Percentiles rank a stretch among this genome's conserved stretches.
Conservation (phyloP, 2,113 vertebrate species). For the Carlito syrichta region DNA sequence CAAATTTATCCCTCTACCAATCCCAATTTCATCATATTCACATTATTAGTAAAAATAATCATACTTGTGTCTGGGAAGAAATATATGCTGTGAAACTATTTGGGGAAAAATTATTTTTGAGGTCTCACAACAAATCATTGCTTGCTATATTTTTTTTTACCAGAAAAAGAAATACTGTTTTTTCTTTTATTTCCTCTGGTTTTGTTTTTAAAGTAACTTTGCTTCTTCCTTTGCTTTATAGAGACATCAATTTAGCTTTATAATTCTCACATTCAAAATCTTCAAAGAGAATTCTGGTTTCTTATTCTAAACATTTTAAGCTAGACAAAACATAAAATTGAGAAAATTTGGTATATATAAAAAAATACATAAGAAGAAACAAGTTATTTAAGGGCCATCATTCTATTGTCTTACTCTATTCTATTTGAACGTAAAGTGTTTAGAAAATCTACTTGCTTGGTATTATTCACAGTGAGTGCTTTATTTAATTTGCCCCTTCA, state of each 20-base stretch:
- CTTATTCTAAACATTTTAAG: constrained; percentile 11
- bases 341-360: not conserved
- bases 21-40: not conserved
- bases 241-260: constrained; percentile 15
- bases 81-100: not conserved
- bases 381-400: not conserved
- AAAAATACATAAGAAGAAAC: not conserved
- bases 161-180: not conserved
- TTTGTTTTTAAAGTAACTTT: not conserved
- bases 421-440: not conserved
- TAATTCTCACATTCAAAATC: not conserved
- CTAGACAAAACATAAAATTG: not conserved
- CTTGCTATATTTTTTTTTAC: not conserved
- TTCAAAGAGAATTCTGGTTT: not conserved
- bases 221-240: not conserved
- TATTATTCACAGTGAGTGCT: not conserved
- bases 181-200: not conserved
- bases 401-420: not conserved
- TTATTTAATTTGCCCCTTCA: constrained; percentile 20
- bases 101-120: not conserved
- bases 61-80: not conserved
- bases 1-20: not conserved
- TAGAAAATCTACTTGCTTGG: not conserved
- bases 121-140: not conserved
- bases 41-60: not conserved